These are phyloP conservation scores for Drosophila navojoa DNA, from an alignment of 1,140 invertebrate genomes.

Conservation along the genomic window DNA sequence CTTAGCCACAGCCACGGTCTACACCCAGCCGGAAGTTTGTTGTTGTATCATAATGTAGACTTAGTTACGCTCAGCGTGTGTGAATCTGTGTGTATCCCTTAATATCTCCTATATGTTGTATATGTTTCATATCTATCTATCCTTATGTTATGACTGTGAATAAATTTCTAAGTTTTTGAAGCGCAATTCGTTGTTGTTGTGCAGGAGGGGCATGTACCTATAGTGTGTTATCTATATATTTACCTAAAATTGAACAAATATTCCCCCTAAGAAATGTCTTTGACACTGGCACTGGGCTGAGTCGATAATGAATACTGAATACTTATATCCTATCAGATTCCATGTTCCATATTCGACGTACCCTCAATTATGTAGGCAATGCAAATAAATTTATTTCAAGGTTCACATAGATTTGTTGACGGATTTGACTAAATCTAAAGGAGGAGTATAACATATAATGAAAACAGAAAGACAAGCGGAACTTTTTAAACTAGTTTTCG, in stretches of 20 bases:
- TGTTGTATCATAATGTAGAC: constrained; percentile 30
- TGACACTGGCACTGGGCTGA: background rate
- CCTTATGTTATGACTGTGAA: constrained; percentile 29
- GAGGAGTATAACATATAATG: no score
- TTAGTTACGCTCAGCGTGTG: background rate
- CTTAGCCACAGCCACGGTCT: constrained; percentile 24
- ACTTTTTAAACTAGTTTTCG: no score
- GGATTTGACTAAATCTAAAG: no score
- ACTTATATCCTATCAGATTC: no score
- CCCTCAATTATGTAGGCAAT: no score
- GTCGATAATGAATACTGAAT: constrained; percentile 1
- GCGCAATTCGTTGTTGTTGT: constrained; percentile 9
- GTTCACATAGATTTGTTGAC: no score
- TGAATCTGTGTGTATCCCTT: constrained; percentile 11
- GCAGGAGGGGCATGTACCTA: background rate
- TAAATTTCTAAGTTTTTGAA: constrained; percentile 49
- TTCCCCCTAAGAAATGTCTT: background rate
- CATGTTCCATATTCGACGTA: no score
- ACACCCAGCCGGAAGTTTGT: constrained; percentile 42
- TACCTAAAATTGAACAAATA: background rate
- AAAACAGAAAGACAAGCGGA: no score
- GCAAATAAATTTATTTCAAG: no score
- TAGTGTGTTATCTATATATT: background rate
- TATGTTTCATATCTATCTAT: background rate
- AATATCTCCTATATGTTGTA: constrained; percentile 3